Evolutionary conservation across 2,113 vertebrate species (phyloP), one percentile per base, ranked within the genome.

Genomic region (Gadus chalcogrammus): DNA sequence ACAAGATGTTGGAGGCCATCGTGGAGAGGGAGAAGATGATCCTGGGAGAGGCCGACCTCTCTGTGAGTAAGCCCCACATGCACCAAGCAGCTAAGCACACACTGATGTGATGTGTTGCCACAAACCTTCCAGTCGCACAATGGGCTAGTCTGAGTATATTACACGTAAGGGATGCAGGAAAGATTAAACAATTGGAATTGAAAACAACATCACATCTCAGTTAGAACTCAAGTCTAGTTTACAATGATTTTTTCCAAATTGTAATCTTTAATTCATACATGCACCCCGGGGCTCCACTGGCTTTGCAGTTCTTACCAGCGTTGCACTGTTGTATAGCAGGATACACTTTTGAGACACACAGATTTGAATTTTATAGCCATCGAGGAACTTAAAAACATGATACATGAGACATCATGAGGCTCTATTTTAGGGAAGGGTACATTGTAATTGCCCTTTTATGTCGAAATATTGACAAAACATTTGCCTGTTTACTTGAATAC

Each of bases 1-100:
- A 95, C 89, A 93, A 95, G 84, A 94, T 95, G 12, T 77, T 98
- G 82, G 96, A 98, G 87, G 91, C 93, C 13, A 83, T 98, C 83
- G 88, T 96, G 61, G 93, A 95, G 70, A 90, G 96, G 52, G 97
- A 98, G 82, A 95, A 93, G 85, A 95, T 79, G 86, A 92, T 95
- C 18, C 88, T 97, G 70, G 95, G 95, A 76, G 93, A 95, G 1
- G 73, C 81, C 0, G 96, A 98, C 77, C 90, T 98, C 76, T 95
- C 96, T 65, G 96, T 98, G 91, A 96, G 94, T 85, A 82, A 2
- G 38, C 6, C 5, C 5, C 38, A 42, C 38, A 4, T 42, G 38
- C 38, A 42, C 38, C 38, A 8, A 11, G 6, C 38, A 42, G 38
- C 38, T 42, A 1, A 42, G 38, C 38, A 42, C 11, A 24, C 24